phyloP scores from a whole-genome alignment of 1,140 invertebrate genomes.

The Drosophila burlai region DNA sequence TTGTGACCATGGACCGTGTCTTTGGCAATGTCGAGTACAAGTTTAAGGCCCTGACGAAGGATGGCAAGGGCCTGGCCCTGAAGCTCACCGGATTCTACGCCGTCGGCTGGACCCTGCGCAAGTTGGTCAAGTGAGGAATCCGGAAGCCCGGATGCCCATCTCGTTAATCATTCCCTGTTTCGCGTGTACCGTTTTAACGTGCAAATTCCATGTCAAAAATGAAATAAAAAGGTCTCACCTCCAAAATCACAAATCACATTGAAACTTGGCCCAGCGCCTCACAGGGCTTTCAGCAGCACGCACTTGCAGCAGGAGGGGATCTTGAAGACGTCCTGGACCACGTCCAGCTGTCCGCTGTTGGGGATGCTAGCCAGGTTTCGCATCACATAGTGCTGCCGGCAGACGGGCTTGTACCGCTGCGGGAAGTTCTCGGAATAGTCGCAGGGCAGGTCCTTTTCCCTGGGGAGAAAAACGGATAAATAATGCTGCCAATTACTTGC shows the following conservation, averaged over 20 bases:
- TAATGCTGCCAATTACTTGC: not conserved
- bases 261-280: not conserved
- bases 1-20: slow-evolving; percentile 47
- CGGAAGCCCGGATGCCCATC: not conserved
- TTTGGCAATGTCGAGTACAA: slow-evolving; percentile 54
- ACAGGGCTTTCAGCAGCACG: slow-evolving; percentile 66
- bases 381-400: slow-evolving; percentile 88
- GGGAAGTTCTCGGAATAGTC: slow-evolving; percentile 85
- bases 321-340: slow-evolving; percentile 82
- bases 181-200: not conserved
- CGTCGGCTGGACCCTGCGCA: slow-evolving; percentile 67
- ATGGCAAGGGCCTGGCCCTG: slow-evolving; percentile 61
- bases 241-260: slow-evolving; percentile 63
- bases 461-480: not conserved
- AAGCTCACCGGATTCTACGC: slow-evolving; percentile 73
- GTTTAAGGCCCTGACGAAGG: slow-evolving; percentile 51
- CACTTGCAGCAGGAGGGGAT: slow-evolving; percentile 89
- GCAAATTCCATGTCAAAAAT: slow-evolving; percentile 49
- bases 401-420: slow-evolving; percentile 86
- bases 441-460: slow-evolving; percentile 67
- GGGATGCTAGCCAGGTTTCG: slow-evolving; percentile 60
- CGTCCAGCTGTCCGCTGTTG: slow-evolving; percentile 43
- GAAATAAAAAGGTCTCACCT: slow-evolving; percentile 42
- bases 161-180: not conserved
- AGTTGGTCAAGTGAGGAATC: slow-evolving; percentile 56